Evolutionary conservation across 2,888 invertebrate genomes (phyloP).

Genomic region (Ectropis crepuscularia): DNA sequence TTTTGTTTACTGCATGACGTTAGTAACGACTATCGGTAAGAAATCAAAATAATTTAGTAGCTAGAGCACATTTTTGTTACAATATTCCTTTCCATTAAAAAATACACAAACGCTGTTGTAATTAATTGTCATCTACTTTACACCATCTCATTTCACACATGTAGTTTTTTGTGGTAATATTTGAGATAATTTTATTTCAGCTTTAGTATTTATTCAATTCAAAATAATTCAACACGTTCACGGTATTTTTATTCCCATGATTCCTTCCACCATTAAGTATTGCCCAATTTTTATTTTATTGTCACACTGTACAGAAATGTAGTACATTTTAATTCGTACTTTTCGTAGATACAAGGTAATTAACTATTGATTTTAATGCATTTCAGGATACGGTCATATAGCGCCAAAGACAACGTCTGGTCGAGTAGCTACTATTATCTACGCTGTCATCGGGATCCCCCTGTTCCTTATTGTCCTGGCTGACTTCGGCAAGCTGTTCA

Average conservation of each 20-base stretch:
- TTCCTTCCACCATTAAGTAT: neutral
- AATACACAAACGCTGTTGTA: neutral
- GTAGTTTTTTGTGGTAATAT: too few species aligned
- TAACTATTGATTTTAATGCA: slow-evolving; percentile 1
- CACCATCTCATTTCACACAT: too few species aligned
- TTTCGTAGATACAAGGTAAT: neutral
- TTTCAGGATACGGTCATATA: slow-evolving; percentile 97
- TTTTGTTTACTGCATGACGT: slow-evolving; percentile 93
- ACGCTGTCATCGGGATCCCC: slow-evolving; percentile 98
- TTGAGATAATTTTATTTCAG: too few species aligned
- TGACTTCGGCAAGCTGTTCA: slow-evolving; percentile 97
- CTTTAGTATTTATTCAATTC: too few species aligned
- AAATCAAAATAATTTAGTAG: slow-evolving; percentile 28
- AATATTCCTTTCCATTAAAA: neutral
- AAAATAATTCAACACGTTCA: neutral
- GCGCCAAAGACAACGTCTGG: slow-evolving; percentile 95
- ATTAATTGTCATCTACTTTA: too few species aligned
- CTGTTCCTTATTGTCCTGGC: slow-evolving; percentile 97
- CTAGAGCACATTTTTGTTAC: neutral
- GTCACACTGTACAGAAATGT: neutral
- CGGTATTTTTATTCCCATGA: neutral
- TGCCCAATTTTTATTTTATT: neutral
- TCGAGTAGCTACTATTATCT: slow-evolving; percentile 94
- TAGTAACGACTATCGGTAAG: slow-evolving; percentile 96
- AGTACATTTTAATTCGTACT: neutral